Base-by-base conservation (phyloP, 2,113 vertebrate genomes). In the Bothrops jararaca region DNA sequence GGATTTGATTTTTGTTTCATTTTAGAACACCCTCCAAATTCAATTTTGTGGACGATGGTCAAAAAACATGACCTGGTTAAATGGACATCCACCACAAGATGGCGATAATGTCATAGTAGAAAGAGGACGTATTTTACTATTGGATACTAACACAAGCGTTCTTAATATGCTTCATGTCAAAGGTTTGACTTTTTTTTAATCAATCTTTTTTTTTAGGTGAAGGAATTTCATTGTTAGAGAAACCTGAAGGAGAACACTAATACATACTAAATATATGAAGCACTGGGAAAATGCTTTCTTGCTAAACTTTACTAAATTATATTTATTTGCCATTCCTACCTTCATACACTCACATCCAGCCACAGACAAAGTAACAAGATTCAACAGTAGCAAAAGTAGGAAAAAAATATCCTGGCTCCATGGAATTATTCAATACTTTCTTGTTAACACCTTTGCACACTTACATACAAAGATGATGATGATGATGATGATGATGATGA, bases 21-120 rank as follows among this genome's bases (percentile, higher is more conserved):
- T 97, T 23, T 93, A 97, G 96, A 94, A 42, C 3, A 90, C 95
- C 92, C 23, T 92, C 9, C 48, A 88, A 34, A 89, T 98, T 0
- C 95, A 88, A 24, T 93, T 97, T 29, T 98, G 98, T 0, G 69
- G 93, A 24, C 92, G 88, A 0, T 98, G 97, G 97, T 97, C 97
- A 0, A 91, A 95, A 86, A 94, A 93, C 74, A 94, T 93, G 93
- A 98, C 96, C 91, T 98, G 98, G 98, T 94, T 97, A 96, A 94
- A 94, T 29, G 95, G 95, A n/a, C 89, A 94, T 54, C 91, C 2
- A 60, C 97, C 98, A 97, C 97, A 96, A 97, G 98, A 98, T 98
- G 98, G 98, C 97, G 98, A 98, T 94, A 98, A 97, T 5, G 98
- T 98, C 97, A 98, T 97, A 88, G 96, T 98, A 94, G 97, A 98